These are phyloP conservation scores for Bolinopsis microptera DNA, from an alignment of 37 sponge, comb jelly and placozoan genomes.

Conservation along the genomic window DNA sequence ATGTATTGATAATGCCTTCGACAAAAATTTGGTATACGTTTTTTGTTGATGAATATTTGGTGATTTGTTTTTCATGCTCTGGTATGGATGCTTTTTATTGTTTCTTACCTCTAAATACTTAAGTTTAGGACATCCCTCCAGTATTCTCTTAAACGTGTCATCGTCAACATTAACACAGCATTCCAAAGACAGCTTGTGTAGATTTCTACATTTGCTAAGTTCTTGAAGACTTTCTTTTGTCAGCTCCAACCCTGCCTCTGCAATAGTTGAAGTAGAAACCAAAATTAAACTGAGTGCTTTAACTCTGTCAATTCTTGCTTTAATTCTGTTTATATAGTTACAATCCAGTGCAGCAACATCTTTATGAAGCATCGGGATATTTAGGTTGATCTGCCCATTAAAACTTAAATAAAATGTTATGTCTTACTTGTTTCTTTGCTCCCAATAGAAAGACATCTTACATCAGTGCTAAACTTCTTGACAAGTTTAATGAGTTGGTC, in stretches of 20 bases:
- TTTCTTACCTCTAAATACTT: slow-evolving; percentile 57
- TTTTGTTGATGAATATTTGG: no score
- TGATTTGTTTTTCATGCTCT: no score
- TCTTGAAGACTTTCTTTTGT: slow-evolving; percentile 12
- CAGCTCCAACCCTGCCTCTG: slow-evolving; percentile 40
- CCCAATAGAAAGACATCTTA: not conserved
- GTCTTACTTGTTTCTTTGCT: slow-evolving; percentile 63
- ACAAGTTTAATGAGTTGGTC: slow-evolving; percentile 15
- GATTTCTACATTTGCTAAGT: slow-evolving; percentile 34
- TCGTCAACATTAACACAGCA: slow-evolving; percentile 61
- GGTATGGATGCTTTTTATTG: no score
- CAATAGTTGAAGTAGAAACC: no score
- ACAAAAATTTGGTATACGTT: no score
- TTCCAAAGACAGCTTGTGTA: slow-evolving; percentile 51
- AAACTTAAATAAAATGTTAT: not conserved
- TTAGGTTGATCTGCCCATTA: no score
- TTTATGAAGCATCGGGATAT: no score
- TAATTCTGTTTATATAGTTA: no score
- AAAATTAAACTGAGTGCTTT: no score
- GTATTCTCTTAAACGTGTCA: not conserved
- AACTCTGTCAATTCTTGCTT: no score
- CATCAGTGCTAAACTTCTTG: slow-evolving; percentile 6
- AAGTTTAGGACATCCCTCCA: slow-evolving; percentile 53
- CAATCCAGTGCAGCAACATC: no score
- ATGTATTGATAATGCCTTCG: no score